Evolutionary conservation across 2,888 invertebrate species (phyloP).

Genomic region (Lottia scabra): DNA sequence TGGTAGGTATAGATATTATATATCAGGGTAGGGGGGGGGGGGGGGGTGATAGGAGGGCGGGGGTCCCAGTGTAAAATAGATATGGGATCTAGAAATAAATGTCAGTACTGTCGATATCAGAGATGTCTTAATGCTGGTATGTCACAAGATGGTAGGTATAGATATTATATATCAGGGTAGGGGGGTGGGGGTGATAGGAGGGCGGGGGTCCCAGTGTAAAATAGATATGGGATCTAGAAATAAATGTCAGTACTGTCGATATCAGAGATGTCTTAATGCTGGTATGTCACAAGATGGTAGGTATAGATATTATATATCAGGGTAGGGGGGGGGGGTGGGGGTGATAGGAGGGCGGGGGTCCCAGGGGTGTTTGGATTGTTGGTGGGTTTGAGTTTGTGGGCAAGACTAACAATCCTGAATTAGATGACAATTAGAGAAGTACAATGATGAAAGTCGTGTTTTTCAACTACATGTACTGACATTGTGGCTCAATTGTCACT

Average conservation of each 20-base stretch:
- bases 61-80: constrained; percentile 64
- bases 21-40: no score
- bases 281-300: constrained; percentile 65
- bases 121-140: constrained; percentile 68
- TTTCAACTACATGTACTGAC: no score
- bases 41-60: no score
- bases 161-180: not conserved
- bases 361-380: no score
- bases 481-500: no score
- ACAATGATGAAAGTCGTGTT: no score
- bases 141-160: constrained; percentile 62
- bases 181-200: no score
- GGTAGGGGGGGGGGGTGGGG: no score
- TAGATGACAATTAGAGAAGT: no score
- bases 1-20: not conserved
- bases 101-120: constrained; percentile 67
- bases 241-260: constrained; percentile 67
- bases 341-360: constrained; percentile 30
- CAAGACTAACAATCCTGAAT: no score
- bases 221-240: constrained; percentile 64
- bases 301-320: no score
- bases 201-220: constrained; percentile 57
- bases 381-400: no score
- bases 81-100: constrained; percentile 64
- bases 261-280: constrained; percentile 66